Conservation (phyloP, 2,888 invertebrate species). For the Opisthograptis luteolata region DNA sequence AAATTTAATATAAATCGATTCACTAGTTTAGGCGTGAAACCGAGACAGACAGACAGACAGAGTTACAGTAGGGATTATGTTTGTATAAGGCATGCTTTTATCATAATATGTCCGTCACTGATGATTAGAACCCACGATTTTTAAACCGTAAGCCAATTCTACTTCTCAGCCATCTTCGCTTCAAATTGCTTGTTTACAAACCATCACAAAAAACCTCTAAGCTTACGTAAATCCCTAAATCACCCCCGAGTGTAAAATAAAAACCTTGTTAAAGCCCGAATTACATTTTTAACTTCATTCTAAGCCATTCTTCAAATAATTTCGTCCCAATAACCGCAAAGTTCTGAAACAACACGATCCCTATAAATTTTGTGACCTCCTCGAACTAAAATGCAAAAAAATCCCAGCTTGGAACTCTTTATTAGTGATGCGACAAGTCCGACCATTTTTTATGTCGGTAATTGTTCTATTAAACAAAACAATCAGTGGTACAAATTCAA, state of each 20-base stretch:
- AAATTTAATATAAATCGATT: too few relatives aligned
- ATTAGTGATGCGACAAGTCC: conserved; percentile 1
- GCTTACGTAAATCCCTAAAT: neutral
- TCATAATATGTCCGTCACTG: too few relatives aligned
- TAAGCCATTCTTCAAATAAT: conserved; percentile 27
- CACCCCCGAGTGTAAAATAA: conserved; percentile 1
- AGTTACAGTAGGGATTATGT: too few relatives aligned
- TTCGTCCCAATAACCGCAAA: conserved; percentile 36
- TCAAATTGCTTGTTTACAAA: neutral
- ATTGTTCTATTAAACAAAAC: too few relatives aligned
- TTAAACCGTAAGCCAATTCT: too few relatives aligned
- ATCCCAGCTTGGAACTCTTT: conserved; percentile 13
- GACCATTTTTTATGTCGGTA: neutral
- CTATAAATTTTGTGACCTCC: conserved; percentile 21
- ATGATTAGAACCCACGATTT: too few relatives aligned
- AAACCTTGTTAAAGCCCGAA: conserved; percentile 1
- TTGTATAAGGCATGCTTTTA: too few relatives aligned
- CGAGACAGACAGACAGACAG: too few relatives aligned
- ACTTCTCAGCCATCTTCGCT: neutral
- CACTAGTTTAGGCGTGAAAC: too few relatives aligned
- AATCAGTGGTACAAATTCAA: too few relatives aligned
- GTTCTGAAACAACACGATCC: conserved; percentile 35
- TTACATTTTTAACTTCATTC: conserved; percentile 9
- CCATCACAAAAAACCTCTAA: neutral
- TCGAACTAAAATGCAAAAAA: conserved; percentile 23